A percentile compares a stretch with the other conserved stretches of the same genome.
phyloP scores from a whole-genome alignment of 1,140 invertebrate genomes.

The Potamilus streckersoni region DNA sequence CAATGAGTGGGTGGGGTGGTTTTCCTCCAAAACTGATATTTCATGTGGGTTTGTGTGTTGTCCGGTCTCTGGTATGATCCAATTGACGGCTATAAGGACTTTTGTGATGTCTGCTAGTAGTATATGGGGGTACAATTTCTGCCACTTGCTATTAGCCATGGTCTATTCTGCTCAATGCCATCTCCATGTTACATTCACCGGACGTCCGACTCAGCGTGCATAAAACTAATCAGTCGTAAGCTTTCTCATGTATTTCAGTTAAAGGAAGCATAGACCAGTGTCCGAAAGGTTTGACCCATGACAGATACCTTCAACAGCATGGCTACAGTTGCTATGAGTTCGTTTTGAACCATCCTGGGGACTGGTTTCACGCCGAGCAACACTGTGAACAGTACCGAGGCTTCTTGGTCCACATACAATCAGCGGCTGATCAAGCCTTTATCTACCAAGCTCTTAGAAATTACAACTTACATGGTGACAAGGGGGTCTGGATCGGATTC shows the following conservation, averaged over 20 bases:
- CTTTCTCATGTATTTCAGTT: neutral
- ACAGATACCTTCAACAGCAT: slow-evolving; percentile 4
- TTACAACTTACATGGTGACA: slow-evolving; percentile 13
- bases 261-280: slow-evolving; percentile 7
- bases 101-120: no score
- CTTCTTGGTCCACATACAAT: slow-evolving; percentile 6
- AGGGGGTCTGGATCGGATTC: slow-evolving; percentile 24
- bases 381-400: slow-evolving; percentile 6
- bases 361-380: slow-evolving; percentile 11
- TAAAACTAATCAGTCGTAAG: no score
- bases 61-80: no score
- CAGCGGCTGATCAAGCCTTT: slow-evolving; percentile 12
- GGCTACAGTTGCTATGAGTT: slow-evolving; percentile 21
- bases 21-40: no score
- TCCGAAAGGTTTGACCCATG: slow-evolving; percentile 12
- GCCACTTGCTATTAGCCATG: no score
- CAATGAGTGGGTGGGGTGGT: no score
- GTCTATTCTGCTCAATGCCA: no score
- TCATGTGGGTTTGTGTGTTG: no score
- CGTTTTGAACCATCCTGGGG: slow-evolving; percentile 3
- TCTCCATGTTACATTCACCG: no score
- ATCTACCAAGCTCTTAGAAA: slow-evolving; percentile 4
- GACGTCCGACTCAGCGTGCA: no score
- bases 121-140: no score
- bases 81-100: no score